Base-by-base conservation (phyloP, 2,888 invertebrate genomes). In the Saturnia pavonia region DNA sequence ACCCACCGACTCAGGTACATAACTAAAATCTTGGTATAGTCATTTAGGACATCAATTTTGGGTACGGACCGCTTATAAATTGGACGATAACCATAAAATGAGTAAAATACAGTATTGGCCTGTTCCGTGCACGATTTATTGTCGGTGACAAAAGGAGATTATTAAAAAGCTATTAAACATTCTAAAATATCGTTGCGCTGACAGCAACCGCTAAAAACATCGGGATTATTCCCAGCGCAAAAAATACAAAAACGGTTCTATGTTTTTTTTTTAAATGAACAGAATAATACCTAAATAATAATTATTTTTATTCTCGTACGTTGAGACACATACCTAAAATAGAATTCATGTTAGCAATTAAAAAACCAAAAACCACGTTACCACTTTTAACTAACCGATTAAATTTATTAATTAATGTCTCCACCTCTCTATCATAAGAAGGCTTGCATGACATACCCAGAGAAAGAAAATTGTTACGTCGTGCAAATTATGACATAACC, bases 61-160 rank as follows among this genome's bases (percentile, higher is more conserved):
- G 63, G 40, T 68, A 68, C 48, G 71, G 65, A 40, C 71, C 57
- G 71, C n/a, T 71, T 71, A 71, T 68, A 68, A 71, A 71, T 63
- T 71, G 71, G 71, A 12, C 63, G 65, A 71, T 45, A 68, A 65
- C 63, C 68, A 70, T 72, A 69, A 72, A 69, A 68, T 67, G 42
- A 63, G 48, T 72, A 69, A 72, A 60, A 69, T 69, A 72, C 54
- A 60, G 42, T 45, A 48, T 67, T 54, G 45, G 54, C 40, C 51
- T 67, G 69, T 69, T 71, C 57, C 42, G 54, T 66, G 48, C n/a
- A 68, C 67, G 51, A 72, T 72, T 72, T 72, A 72, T 72, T 67
- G 69, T 45, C 45, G 57, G 27, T 40, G 48, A 72, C 72, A 60
- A 40, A 48, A 43, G 22, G n/a, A 63, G 72, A 72, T 69, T 72